A percentile compares a stretch with the other conserved stretches of the same genome.
These are phyloP conservation scores for Trissolcus japonicus DNA, from an alignment of 2,888 invertebrate genomes.

Conservation along the genomic window DNA sequence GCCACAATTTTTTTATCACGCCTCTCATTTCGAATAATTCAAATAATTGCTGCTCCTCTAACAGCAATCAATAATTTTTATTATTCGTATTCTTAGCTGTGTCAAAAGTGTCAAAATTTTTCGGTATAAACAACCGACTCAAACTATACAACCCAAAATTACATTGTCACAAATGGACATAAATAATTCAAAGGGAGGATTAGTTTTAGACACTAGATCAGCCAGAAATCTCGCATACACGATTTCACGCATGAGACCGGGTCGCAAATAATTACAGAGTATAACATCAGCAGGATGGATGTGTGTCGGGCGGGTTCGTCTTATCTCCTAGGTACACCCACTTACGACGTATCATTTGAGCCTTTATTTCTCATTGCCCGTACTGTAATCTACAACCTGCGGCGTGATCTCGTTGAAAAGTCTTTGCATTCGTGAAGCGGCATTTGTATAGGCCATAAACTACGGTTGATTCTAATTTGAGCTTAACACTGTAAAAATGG, in stretches of 20 bases:
- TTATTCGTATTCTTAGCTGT: too few relatives aligned
- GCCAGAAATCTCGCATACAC: background rate
- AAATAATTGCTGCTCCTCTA: too few relatives aligned
- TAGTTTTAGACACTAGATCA: constrained; percentile 33
- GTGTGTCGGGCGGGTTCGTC: constrained; percentile 67
- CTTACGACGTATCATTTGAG: constrained; percentile 62
- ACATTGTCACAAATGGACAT: too few relatives aligned
- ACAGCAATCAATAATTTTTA: too few relatives aligned
- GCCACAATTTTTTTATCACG: too few relatives aligned
- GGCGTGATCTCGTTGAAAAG: constrained; percentile 15
- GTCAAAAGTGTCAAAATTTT: too few relatives aligned
- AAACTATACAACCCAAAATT: too few relatives aligned
- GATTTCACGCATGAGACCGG: constrained; percentile 20
- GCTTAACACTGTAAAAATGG: constrained; percentile 3
- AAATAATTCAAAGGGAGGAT: constrained; percentile 43
- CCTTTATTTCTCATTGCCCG: constrained; percentile 56
- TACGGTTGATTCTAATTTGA: constrained; percentile 15
- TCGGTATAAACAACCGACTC: too few relatives aligned
- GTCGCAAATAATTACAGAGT: constrained; percentile 71
- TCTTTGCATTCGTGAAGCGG: background rate
- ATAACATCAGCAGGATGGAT: constrained; percentile 64
- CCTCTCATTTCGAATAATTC: too few relatives aligned
- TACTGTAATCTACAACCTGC: constrained; percentile 14
- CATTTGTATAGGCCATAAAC: constrained; percentile 12
- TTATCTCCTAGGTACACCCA: constrained; percentile 63